Percentiles rank a stretch among this genome's conserved stretches.
Conservation (phyloP, 2,888 invertebrate species). For the Hyposoter dolosus region DNA sequence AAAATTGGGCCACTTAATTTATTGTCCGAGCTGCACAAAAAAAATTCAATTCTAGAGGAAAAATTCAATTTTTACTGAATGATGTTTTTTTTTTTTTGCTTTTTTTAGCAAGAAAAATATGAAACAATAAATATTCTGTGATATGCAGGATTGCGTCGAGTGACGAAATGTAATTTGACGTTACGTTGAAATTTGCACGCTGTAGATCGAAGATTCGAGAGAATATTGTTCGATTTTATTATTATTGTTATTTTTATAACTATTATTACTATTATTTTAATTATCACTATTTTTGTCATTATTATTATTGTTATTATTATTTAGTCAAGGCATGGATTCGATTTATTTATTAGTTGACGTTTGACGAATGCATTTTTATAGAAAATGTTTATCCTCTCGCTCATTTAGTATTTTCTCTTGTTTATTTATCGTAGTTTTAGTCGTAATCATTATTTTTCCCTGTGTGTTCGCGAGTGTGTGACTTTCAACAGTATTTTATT, state of each 20-base stretch:
- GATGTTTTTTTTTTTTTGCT: constrained; percentile 43
- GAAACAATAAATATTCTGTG: constrained; percentile 69
- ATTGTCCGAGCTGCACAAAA: neutral
- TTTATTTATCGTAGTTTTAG: constrained; percentile 47
- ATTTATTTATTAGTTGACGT: constrained; percentile 34
- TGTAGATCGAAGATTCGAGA: constrained; percentile 42
- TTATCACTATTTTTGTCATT: constrained; percentile 6
- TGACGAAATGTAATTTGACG: constrained; percentile 15
- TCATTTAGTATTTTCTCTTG: constrained; percentile 27
- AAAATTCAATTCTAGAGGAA: constrained; percentile 14
- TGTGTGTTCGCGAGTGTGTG: constrained; percentile 17
- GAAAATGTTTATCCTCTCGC: constrained; percentile 14
- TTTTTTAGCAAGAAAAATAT: constrained; percentile 61
- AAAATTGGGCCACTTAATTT: neutral
- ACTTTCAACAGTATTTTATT: constrained; percentile 55
- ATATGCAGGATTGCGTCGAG: constrained; percentile 65
- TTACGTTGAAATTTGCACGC: constrained; percentile 56
- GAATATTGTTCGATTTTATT: constrained; percentile 12
- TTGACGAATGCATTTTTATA: constrained; percentile 39
- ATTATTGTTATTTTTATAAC: constrained; percentile 5
- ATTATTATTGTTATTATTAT: constrained; percentile 14
- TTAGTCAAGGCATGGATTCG: constrained; percentile 49
- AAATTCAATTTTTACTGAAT: constrained; percentile 55
- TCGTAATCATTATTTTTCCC: neutral
- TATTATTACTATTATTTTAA: neutral